Conservation (phyloP, 2,888 invertebrate species). For the Noctua janthina region DNA sequence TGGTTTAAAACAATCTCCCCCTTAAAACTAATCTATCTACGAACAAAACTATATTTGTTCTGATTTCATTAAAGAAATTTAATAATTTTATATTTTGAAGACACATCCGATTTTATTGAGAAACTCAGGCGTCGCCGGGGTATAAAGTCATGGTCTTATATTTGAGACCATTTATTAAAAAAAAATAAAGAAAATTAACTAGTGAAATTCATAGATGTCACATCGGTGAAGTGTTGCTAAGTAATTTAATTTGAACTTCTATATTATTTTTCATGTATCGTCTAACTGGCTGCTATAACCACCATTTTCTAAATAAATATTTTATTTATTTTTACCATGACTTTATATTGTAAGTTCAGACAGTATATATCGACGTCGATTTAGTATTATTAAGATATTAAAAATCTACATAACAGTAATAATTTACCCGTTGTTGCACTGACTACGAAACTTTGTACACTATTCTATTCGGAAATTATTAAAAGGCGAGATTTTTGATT, state of each 20-base stretch:
- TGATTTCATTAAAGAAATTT: conserved; percentile 45
- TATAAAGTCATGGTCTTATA: conserved; percentile 8
- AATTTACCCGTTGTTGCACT: conserved; percentile 46
- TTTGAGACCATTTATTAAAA: background rate
- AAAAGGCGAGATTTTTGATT: background rate
- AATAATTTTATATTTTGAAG: conserved; percentile 25
- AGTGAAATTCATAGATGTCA: background rate
- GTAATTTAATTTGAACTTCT: background rate
- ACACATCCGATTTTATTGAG: conserved; percentile 6
- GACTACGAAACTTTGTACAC: conserved; percentile 18
- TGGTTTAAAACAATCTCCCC: conserved; percentile 50
- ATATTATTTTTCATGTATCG: background rate
- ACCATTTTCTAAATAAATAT: background rate
- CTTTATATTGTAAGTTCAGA: conserved; percentile 21
- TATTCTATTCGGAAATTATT: background rate
- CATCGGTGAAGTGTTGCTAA: background rate
- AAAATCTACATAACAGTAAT: conserved; percentile 64
- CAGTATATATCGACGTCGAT: conserved; percentile 42
- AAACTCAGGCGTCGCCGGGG: background rate
- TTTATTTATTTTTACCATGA: conserved; percentile 8
- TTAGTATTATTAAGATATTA: conserved; percentile 50
- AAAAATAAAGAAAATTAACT: background rate
- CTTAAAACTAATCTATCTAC: conserved; percentile 52
- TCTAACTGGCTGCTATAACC: background rate
- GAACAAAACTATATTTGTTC: conserved; percentile 64